Evolutionary conservation across 2,888 invertebrate genomes (phyloP).

Genomic region (Scaptomyza caliginosa): DNA sequence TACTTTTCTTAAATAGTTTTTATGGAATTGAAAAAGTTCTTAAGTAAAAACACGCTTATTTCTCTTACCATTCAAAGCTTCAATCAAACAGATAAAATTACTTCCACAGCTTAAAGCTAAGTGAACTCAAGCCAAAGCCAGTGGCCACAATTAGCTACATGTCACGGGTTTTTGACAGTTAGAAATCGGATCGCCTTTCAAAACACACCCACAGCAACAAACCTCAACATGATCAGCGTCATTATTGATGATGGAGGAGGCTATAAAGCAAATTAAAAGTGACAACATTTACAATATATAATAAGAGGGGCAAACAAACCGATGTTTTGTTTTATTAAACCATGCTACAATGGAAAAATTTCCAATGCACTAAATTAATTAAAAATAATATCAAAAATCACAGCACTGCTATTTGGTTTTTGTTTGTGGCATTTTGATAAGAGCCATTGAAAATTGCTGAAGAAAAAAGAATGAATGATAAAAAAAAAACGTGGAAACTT

Average conservation of each 20-base stretch:
- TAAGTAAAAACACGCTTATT: too few species aligned
- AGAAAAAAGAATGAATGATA: too few species aligned
- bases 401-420: constrained; percentile 31
- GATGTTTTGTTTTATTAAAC: constrained; percentile 22
- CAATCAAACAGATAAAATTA: background rate
- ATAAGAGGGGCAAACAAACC: constrained; percentile 24
- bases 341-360: constrained; percentile 47
- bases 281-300: constrained; percentile 23
- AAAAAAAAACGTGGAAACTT: constrained; percentile 39
- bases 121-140: background rate
- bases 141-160: constrained; percentile 14
- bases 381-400: constrained; percentile 29
- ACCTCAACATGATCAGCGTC: constrained; percentile 8
- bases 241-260: constrained; percentile 10
- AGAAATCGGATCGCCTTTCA: constrained; percentile 37
- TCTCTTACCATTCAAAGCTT: background rate
- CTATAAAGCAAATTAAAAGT: constrained; percentile 22
- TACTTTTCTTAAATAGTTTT: background rate
- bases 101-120: background rate
- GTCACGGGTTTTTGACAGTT: constrained; percentile 36
- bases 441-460: constrained; percentile 33
- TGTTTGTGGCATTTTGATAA: constrained; percentile 38
- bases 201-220: constrained; percentile 30
- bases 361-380: constrained; percentile 53
- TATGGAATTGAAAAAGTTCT: background rate